Evolutionary conservation across 2,113 vertebrate genomes (phyloP).

Genomic region (Channa maculata): DNA sequence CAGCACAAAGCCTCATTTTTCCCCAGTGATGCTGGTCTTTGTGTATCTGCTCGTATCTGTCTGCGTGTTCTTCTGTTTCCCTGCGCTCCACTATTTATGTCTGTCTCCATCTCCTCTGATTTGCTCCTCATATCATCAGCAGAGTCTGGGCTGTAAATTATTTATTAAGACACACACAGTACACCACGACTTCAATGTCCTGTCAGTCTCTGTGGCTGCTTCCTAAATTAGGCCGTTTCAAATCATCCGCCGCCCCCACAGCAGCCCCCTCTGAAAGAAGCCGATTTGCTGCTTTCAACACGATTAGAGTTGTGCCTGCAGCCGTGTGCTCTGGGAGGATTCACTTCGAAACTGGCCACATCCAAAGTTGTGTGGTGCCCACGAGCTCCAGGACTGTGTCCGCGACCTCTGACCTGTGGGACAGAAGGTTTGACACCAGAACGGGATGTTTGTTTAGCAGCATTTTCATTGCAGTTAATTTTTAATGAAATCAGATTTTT

Average conservation of each 20-base stretch:
- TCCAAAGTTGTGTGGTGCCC: constrained; percentile 12
- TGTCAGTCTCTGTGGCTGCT: constrained; percentile 44
- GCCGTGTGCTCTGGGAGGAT: constrained; percentile 23
- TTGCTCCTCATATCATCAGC: not conserved
- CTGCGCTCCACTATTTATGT: not conserved
- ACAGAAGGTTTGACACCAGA: too few relatives aligned
- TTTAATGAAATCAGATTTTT: too few relatives aligned
- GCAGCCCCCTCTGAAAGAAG: constrained; percentile 6
- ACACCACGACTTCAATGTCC: constrained; percentile 5
- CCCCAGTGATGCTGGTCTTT: not conserved
- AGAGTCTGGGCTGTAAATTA: constrained; percentile 9
- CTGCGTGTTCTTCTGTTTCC: not conserved
- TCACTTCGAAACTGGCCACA: constrained; percentile 11
- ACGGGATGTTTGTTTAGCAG: too few relatives aligned
- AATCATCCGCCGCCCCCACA: constrained; percentile 42
- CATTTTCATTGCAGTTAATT: too few relatives aligned
- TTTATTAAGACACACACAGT: constrained; percentile 6
- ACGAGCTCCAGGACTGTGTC: too few relatives aligned
- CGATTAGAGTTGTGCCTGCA: constrained; percentile 48
- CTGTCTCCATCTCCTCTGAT: too few relatives aligned
- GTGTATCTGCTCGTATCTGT: not conserved
- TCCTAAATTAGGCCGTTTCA: constrained; percentile 56
- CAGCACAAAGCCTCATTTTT: constrained; percentile 3
- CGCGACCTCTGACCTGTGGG: too few relatives aligned
- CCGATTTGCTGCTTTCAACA: constrained; percentile 10